These are phyloP conservation scores for Micronycteris hirsuta DNA, from an alignment of 2,113 vertebrate species.

Conservation along the genomic window DNA sequence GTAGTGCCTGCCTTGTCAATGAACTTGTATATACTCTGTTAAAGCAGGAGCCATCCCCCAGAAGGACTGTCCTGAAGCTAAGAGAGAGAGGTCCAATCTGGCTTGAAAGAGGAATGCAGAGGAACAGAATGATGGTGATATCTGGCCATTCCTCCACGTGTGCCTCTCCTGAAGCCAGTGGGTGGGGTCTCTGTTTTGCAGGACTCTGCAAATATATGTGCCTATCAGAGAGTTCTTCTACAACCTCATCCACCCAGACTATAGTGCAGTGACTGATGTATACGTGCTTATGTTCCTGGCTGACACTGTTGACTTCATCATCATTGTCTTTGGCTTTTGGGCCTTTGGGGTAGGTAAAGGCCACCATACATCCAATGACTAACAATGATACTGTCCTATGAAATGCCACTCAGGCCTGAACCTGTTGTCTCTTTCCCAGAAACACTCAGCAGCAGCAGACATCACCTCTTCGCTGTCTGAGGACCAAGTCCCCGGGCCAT, in stretches of 20 bases:
- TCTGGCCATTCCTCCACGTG: neutral
- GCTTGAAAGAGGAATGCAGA: neutral
- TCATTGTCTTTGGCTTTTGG: slow-evolving; percentile 98
- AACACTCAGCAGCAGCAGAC: slow-evolving; percentile 95
- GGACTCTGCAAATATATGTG: slow-evolving; percentile 91
- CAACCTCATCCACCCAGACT: slow-evolving; percentile 96
- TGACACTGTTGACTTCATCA: slow-evolving; percentile 97
- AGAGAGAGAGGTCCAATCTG: neutral
- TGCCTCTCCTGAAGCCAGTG: neutral
- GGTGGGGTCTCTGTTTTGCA: slow-evolving; percentile 69
- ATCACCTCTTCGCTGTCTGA: slow-evolving; percentile 98
- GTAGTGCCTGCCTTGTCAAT: neutral
- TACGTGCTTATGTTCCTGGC: slow-evolving; percentile 99
- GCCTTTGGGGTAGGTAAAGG: slow-evolving; percentile 92
- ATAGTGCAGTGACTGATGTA: slow-evolving; percentile 97
- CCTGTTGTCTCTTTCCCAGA: slow-evolving; percentile 80
- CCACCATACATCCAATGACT: accelerated
- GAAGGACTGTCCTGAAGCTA: neutral
- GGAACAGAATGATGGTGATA: accelerated
- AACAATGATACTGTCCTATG: neutral
- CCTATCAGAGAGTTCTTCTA: slow-evolving; percentile 97
- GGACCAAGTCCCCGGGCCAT: slow-evolving; percentile 95
- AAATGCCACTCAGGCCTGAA: neutral
- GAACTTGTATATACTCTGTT: neutral
- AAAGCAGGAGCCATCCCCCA: neutral